Base-by-base conservation (phyloP, 2,888 invertebrate genomes). In the Epirrita christyi region DNA sequence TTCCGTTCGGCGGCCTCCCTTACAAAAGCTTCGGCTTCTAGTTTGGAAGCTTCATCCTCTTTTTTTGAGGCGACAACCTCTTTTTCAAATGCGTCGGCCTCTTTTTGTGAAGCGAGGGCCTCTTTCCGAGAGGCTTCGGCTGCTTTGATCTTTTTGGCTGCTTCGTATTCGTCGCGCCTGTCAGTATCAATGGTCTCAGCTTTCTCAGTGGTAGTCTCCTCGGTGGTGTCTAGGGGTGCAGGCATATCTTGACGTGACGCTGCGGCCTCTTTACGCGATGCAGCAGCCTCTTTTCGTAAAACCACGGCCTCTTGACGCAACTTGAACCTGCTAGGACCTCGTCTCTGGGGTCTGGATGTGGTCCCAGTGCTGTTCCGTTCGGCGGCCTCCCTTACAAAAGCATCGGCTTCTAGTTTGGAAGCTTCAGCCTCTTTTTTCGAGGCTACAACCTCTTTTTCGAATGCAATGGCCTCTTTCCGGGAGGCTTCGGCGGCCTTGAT, bases 121-220 rank as follows among this genome's bases (percentile, higher is more conserved):
- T 66, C 75, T 66, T 73, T 78, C 57, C 75, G 75, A 70, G 67
- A 68, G 14, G 59, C 59, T 43, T 51, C 54, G 1, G 50, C 59
- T 2, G 57, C 73, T 78, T 80, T 78, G 78, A 82, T 59, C 69
- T 78, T 55, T 32, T 55, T 61, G 56, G 55, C 73, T 73, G 61
- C 71, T 68, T 40, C 80, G 53, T 41, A 58, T 8, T 48, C 53
- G 36, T 58, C 81, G 42, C 81, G 76, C 21, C 73, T 64, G 2
- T 48, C 50, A 6, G 49, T 50, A 15, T 59, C 46, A 50, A 54
- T 37, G 21, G 36, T 43, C 0, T 59, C 64, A 11, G 38, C 44
- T 29, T 61, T 50, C 38, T 75, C 75, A 47, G 75, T 74, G 46
- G 78, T 75, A 61, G 73, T 11, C 15, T 55, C 58, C 13, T 41